phyloP scores from a whole-genome alignment of 2,113 vertebrate species.

The Lycocorax pyrrhopterus region DNA sequence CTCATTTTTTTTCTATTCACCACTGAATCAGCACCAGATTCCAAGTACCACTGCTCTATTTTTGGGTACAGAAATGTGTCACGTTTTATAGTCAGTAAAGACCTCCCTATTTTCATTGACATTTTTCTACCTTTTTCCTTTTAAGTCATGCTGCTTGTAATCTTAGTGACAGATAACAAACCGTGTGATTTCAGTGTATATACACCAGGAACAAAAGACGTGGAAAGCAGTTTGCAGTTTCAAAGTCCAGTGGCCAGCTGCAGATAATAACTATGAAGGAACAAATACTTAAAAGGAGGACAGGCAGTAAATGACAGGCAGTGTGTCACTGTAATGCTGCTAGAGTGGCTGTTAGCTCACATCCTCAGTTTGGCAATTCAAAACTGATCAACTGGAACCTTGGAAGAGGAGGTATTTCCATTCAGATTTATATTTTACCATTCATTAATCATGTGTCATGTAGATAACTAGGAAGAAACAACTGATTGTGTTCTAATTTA shows the following conservation, averaged over 20 bases:
- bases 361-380: not conserved
- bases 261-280: not conserved
- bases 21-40: not conserved
- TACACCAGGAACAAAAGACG: not conserved
- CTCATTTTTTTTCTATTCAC: not conserved
- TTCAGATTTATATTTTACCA: not conserved
- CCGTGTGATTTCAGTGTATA: not conserved
- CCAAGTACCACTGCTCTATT: not conserved
- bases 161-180: not conserved
- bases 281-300: not conserved
- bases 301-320: not conserved
- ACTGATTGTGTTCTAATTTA: not conserved
- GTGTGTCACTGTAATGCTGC: not conserved
- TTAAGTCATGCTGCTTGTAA: not conserved
- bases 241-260: conserved; percentile 13
- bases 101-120: not conserved
- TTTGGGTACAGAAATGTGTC: not conserved
- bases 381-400: not conserved
- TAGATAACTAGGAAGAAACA: not conserved
- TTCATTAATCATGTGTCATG: not conserved
- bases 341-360: not conserved
- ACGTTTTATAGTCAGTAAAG: not conserved
- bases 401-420: not conserved
- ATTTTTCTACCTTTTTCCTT: not conserved
- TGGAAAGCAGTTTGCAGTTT: not conserved